Evolutionary conservation across 2,797 vertebrate species (phyloP).

Genomic region (Molossus molossus): DNA sequence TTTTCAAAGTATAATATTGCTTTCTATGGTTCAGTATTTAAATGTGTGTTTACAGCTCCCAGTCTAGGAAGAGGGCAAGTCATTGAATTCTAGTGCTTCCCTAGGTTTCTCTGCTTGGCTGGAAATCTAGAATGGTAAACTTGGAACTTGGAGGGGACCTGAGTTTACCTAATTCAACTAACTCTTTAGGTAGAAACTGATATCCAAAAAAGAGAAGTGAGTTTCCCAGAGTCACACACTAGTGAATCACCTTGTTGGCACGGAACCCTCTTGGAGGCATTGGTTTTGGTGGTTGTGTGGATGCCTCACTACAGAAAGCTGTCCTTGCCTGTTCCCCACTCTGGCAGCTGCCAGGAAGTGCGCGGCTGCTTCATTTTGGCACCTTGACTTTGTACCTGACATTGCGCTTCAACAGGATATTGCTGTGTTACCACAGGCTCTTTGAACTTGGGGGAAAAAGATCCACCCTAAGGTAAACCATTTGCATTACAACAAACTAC

Average conservation of each 20-base stretch:
- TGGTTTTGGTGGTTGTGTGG: not conserved
- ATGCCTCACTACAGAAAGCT: not conserved
- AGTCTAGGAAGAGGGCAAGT: not conserved
- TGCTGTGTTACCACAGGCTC: conserved; percentile 72
- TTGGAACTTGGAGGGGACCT: not conserved
- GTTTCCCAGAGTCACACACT: not conserved
- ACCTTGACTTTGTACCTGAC: conserved; percentile 72
- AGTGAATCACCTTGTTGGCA: not conserved
- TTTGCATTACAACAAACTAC: conserved; percentile 68
- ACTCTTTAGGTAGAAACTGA: not conserved
- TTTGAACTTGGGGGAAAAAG: conserved; percentile 74
- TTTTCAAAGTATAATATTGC: conserved; percentile 60
- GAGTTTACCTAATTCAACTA: not conserved
- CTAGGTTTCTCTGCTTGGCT: not conserved
- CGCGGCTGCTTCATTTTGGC: conserved; percentile 37
- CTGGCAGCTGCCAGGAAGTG: conserved; percentile 62
- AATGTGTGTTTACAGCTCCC: not conserved
- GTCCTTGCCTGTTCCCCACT: not conserved
- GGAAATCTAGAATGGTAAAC: not conserved
- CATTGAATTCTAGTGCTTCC: conserved; percentile 12
- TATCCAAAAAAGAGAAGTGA: not conserved
- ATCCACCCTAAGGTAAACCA: conserved; percentile 61
- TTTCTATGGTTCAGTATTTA: not conserved
- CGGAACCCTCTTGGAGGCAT: not conserved
- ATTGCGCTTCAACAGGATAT: conserved; percentile 70